Conservation (phyloP, 2,113 vertebrate genomes). For the Tragelaphus strepsiceros region DNA sequence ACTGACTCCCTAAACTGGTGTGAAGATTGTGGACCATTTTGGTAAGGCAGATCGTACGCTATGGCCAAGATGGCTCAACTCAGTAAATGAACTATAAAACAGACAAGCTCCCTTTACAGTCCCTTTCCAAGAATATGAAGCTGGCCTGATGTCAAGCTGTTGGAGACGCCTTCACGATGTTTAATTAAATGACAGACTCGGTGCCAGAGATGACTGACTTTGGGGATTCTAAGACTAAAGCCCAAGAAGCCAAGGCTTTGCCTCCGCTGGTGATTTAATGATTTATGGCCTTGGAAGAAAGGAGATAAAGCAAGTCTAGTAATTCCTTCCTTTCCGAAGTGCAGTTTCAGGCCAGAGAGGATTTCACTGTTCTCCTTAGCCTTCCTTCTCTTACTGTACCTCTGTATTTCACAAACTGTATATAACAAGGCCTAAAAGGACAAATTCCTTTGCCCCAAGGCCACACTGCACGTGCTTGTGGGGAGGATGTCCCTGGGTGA, state of each 20-base stretch:
- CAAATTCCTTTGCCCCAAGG: neutral
- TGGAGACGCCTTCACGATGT: neutral
- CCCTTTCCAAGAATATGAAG: neutral
- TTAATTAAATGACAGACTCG: slow-evolving; percentile 24
- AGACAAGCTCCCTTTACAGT: neutral
- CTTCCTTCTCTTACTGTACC: neutral
- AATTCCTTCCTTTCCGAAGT: slow-evolving; percentile 6
- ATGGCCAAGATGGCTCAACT: neutral
- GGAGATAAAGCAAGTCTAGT: neutral
- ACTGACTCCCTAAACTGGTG: neutral
- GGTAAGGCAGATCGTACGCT: neutral
- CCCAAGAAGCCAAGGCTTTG: neutral
- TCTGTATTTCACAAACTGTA: neutral
- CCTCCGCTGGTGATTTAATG: slow-evolving; percentile 38
- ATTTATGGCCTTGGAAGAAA: slow-evolving; percentile 32
- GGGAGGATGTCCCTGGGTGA: neutral
- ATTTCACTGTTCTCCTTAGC: neutral
- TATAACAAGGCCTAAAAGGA: neutral
- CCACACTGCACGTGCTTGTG: neutral
- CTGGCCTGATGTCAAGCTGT: neutral
- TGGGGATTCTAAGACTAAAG: slow-evolving; percentile 7
- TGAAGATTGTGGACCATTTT: neutral
- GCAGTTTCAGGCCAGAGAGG: neutral
- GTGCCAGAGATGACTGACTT: neutral
- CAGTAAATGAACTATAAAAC: neutral